Base-by-base conservation (phyloP, 2,113 vertebrate genomes). In the Ursus arctos region DNA sequence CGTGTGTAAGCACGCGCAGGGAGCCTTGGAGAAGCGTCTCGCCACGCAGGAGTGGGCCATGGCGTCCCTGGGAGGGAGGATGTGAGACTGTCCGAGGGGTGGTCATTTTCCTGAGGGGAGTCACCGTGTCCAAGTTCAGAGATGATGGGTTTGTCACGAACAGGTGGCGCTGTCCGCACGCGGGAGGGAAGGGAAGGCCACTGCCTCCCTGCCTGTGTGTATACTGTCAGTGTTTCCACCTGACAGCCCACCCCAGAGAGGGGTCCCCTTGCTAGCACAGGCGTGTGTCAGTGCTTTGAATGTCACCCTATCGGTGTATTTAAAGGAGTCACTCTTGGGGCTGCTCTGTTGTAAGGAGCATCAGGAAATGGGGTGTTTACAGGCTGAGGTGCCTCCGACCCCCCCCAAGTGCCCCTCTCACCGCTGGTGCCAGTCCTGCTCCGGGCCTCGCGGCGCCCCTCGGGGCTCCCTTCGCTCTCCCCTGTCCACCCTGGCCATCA, bases 21-120 rank as follows among this genome's bases (percentile, higher is more conserved):
- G 51, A 80, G 74, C 21, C 31, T 14, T 36, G 3, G 40, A 55
- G 49, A 26, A 9, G 4, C 24, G 57, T 16, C 71, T 31, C 77
- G 1, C 69, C 1, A 0, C 6, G 19, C 24, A 4, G 21, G 49
- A 43, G 1, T 28, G 47, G 47, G 22, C 40, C 5, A 1, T 43
- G 53, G 24, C 49, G 14, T 36, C 33, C 53, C 19, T 13, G 15
- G 18, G 36, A 26, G n/a, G 1, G 2, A 84, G 7, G 53, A 19
- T 31, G 57, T n/a, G 4, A 10, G 24, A 0, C 0, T 61, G 2
- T 28, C 74, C 2, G 7, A 13, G 6, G 16, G 47, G 43, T 1
- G 69, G 63, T 69, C 49, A 33, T 59, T 43, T 61, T 80, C 76
- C 33, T 51, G 59, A 74, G 40, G 0, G 31, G 11, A 19, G 47